Conservation (phyloP, 2,888 invertebrate species). For the Andrena minutula region DNA sequence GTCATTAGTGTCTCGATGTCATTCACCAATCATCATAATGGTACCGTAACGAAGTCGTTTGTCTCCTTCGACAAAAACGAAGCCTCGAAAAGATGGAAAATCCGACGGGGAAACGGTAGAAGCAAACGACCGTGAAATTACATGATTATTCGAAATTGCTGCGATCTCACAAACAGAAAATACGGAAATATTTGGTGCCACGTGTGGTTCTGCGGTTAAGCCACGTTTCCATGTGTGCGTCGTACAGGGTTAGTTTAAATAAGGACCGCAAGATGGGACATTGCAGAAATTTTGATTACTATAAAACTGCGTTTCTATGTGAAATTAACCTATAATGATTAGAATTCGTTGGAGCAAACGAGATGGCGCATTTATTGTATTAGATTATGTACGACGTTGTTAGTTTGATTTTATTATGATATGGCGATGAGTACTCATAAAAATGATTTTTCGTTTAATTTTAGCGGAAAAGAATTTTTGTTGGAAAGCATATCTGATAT, state of each 20-base stretch:
- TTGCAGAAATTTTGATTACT: no score
- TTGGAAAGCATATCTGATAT: no score
- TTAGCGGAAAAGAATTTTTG: no score
- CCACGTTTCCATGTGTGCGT: neutral
- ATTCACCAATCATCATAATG: slow-evolving; percentile 71
- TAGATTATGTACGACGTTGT: no score
- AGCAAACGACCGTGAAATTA: slow-evolving; percentile 70
- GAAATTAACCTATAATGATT: no score
- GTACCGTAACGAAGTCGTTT: slow-evolving; percentile 77
- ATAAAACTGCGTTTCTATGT: no score
- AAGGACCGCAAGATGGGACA: no score
- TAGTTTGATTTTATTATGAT: no score
- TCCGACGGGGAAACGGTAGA: slow-evolving; percentile 30
- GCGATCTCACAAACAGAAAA: slow-evolving; percentile 69
- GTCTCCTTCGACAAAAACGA: slow-evolving; percentile 71
- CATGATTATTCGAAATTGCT: slow-evolving; percentile 79
- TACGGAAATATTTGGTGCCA: slow-evolving; percentile 33
- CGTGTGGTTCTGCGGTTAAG: neutral
- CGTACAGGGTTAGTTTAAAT: neutral
- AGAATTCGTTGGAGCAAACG: no score
- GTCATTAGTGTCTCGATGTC: slow-evolving; percentile 50
- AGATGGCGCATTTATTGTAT: no score
- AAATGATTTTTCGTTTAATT: no score
- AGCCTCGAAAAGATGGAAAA: slow-evolving; percentile 51
- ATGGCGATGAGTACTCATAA: no score